A percentile compares a stretch with the other conserved stretches of the same genome.
Evolutionary conservation across 2,888 invertebrate genomes (phyloP).

Genomic region (Siphlonurus alternatus): DNA sequence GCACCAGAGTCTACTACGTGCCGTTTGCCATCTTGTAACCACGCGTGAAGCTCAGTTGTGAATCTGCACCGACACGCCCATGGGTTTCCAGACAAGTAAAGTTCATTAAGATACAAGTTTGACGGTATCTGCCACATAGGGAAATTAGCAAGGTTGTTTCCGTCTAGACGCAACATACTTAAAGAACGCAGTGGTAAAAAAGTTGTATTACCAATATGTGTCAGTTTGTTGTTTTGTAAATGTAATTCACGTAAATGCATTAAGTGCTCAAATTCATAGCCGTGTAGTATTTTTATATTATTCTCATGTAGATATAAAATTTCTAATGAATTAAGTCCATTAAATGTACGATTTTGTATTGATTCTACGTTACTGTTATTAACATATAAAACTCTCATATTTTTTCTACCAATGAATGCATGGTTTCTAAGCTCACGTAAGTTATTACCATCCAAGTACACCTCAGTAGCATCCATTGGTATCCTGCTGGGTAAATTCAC

Average conservation of each 20-base stretch:
- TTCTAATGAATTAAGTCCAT: conserved; percentile 61
- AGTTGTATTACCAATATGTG: conserved; percentile 49
- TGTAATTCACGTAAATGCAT: conserved; percentile 53
- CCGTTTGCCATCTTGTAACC: conserved; percentile 56
- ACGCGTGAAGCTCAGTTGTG: conserved; percentile 55
- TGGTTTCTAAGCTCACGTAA: conserved; percentile 59
- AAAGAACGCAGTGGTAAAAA: conserved; percentile 48
- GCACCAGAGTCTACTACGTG: conserved; percentile 62
- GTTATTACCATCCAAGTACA: conserved; percentile 72
- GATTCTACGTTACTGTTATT: conserved; percentile 62
- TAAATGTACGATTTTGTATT: conserved; percentile 68
- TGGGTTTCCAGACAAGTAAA: conserved; percentile 52
- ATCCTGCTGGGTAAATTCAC: conserved; percentile 59
- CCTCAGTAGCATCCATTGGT: conserved; percentile 81
- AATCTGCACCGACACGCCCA: conserved; percentile 76
- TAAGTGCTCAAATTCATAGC: conserved; percentile 65
- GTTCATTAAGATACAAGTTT: conserved; percentile 36
- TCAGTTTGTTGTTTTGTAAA: conserved; percentile 55
- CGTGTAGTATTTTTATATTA: conserved; percentile 46
- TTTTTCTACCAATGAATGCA: conserved; percentile 71
- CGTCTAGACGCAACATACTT: conserved; percentile 47
- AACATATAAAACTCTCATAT: conserved; percentile 53
- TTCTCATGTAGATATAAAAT: conserved; percentile 61
- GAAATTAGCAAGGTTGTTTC: conserved; percentile 50
- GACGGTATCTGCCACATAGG: conserved; percentile 49